These are phyloP conservation scores for Meloidogyne floridensis DNA, from an alignment of 1,140 invertebrate genomes.

Conservation along the genomic window DNA sequence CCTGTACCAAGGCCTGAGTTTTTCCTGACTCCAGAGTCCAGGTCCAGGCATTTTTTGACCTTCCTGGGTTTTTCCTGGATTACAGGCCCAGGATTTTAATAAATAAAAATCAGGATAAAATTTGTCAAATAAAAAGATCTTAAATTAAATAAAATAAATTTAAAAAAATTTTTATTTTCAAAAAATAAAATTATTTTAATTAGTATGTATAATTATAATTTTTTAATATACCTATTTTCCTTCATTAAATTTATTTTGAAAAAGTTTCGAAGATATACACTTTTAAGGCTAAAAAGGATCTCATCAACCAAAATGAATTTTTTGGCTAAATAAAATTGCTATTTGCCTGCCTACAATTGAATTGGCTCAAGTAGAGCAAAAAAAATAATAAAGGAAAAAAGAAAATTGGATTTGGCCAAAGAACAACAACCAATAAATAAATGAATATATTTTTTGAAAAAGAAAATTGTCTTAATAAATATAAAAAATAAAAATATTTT, in stretches of 20 bases:
- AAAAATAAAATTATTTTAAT: too few species aligned
- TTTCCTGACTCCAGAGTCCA: too few species aligned
- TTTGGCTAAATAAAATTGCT: conserved; percentile 2
- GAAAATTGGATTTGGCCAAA: neutral
- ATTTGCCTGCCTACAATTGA: neutral
- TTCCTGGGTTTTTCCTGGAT: too few species aligned
- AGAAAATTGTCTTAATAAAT: neutral
- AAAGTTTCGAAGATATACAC: neutral
- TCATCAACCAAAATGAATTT: conserved; percentile 4
- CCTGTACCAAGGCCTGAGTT: too few species aligned
- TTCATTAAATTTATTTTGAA: neutral
- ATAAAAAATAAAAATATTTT: neutral
- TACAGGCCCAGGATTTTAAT: too few species aligned
- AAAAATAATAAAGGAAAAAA: neutral
- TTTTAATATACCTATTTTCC: too few species aligned
- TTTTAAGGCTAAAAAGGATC: neutral
- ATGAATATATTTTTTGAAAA: neutral
- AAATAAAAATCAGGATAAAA: too few species aligned
- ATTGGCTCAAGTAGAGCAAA: neutral
- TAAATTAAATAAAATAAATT: too few species aligned
- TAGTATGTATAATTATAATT: too few species aligned
- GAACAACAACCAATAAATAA: neutral
- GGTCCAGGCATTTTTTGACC: too few species aligned
- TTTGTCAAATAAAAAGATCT: too few species aligned
- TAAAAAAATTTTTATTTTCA: too few species aligned